phyloP scores from a whole-genome alignment of 1,140 invertebrate genomes.

The Drosophila parabipectinata region DNA sequence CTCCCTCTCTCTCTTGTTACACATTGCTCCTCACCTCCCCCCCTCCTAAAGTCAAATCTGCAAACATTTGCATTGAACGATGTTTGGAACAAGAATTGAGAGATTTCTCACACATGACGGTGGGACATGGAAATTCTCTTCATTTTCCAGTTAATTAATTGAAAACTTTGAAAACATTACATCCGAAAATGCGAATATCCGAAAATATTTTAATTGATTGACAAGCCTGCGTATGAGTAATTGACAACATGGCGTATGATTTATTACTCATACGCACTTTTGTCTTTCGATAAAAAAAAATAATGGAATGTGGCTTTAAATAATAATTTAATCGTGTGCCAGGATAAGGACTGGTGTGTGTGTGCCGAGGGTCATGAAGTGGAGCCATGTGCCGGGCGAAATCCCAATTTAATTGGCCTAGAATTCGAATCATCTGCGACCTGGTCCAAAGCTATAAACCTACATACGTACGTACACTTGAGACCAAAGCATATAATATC shows the following conservation, averaged over 20 bases:
- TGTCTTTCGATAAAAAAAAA: neutral
- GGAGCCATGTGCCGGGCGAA: slow-evolving; percentile 26
- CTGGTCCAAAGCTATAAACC: neutral
- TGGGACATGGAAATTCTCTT: neutral
- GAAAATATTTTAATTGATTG: neutral
- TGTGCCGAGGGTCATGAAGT: neutral
- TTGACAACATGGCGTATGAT: slow-evolving; percentile 1
- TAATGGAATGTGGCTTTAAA: neutral
- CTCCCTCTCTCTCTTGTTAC: neutral
- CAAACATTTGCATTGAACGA: slow-evolving; percentile 1
- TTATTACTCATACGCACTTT: neutral
- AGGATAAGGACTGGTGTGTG: too few species aligned
- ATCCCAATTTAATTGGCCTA: slow-evolving; percentile 53
- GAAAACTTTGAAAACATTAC: neutral
- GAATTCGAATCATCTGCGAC: slow-evolving; percentile 42
- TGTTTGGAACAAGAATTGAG: neutral
- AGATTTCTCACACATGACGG: neutral
- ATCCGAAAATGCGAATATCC: neutral
- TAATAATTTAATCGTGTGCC: slow-evolving; percentile 1
- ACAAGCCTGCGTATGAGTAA: neutral
- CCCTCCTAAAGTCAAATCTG: neutral
- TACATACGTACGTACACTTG: slow-evolving; percentile 8
- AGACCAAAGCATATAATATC: neutral
- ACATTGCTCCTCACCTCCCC: neutral
- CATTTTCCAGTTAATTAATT: neutral